These are phyloP conservation scores for Poeciliopsis turrubarensis DNA, from an alignment of 2,113 vertebrate genomes.

Conservation along the genomic window DNA sequence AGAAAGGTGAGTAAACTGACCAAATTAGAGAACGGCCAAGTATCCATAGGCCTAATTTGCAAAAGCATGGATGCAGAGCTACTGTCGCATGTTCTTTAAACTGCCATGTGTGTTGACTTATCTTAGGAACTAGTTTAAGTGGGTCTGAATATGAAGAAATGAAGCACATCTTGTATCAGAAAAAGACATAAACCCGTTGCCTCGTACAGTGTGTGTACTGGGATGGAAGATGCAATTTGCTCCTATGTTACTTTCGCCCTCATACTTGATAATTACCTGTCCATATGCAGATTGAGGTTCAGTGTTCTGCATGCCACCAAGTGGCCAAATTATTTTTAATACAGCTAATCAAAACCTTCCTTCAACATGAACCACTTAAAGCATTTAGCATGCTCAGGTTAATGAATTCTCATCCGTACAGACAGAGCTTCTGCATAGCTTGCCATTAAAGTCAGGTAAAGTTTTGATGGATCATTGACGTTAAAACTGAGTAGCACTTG, in stretches of 20 bases:
- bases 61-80: not conserved
- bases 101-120: not conserved
- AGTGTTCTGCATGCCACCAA: not conserved
- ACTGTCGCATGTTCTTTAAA: not conserved
- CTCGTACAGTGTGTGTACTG: not conserved
- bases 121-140: not conserved
- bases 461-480: not conserved
- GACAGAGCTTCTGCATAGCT: not conserved
- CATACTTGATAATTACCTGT: not conserved
- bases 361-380: not conserved
- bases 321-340: not conserved
- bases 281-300: not conserved
- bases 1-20: conserved; percentile 89
- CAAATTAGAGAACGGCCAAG: not conserved
- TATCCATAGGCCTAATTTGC: not conserved
- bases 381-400: not conserved
- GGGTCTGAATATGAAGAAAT: not conserved
- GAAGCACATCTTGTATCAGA: not conserved
- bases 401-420: not conserved
- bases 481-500: not conserved
- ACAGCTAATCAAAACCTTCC: not conserved
- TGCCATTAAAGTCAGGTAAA: not conserved
- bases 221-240: not conserved
- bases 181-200: too few relatives aligned
- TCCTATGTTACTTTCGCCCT: not conserved